A percentile compares a stretch with the other conserved stretches of the same genome.
phyloP scores from a whole-genome alignment of 1,140 invertebrate species.

The Stegodyphus mimosarum region DNA sequence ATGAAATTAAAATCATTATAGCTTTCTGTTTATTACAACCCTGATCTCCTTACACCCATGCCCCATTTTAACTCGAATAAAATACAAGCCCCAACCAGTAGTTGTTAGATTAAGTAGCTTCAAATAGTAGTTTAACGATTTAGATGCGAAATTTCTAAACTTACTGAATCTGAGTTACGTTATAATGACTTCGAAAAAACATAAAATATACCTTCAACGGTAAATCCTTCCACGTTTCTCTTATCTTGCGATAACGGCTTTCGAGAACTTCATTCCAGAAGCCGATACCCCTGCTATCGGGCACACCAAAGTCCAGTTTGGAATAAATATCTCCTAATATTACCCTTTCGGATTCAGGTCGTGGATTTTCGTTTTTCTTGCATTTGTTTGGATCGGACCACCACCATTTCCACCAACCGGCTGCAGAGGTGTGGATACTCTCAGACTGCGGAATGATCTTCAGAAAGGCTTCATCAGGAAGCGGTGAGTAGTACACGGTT shows the following conservation, averaged over 20 bases:
- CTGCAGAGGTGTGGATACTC: neutral
- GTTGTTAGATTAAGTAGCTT: no score
- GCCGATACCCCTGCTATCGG: conserved; percentile 21
- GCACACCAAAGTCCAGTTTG: conserved; percentile 33
- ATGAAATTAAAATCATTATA: no score
- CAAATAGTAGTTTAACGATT: no score
- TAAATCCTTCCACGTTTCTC: conserved; percentile 38
- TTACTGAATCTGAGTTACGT: no score
- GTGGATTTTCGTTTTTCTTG: neutral
- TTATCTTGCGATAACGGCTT: conserved; percentile 36
- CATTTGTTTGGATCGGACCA: neutral
- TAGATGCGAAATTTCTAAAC: no score
- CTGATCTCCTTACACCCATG: no score
- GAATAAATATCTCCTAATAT: conserved; percentile 22
- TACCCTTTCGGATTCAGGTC: neutral
- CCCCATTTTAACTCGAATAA: no score
- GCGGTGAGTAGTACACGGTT: neutral
- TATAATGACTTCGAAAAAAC: no score
- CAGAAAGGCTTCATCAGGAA: neutral
- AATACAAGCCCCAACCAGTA: no score
- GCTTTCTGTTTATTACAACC: no score
- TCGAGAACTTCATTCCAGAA: conserved; percentile 43
- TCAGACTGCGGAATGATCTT: neutral
- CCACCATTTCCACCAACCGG: neutral
- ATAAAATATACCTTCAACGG: conserved; percentile 29